Conservation (phyloP, 1,140 invertebrate species). For the Listronotus oregonensis region DNA sequence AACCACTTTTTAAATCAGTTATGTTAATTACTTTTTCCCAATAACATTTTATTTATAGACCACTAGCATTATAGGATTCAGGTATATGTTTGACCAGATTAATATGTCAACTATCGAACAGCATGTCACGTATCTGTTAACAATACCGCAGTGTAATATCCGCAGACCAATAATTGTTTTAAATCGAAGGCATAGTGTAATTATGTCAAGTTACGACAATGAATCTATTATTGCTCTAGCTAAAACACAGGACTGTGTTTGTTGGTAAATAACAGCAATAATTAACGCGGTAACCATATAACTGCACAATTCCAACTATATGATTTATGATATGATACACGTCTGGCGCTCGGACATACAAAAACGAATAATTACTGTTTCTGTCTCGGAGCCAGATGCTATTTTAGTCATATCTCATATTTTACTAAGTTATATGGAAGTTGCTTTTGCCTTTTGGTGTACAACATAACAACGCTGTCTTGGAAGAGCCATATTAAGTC, state of each 20-base stretch:
- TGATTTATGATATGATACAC: slow-evolving; percentile 24
- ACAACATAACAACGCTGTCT: too few species aligned
- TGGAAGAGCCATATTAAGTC: too few species aligned
- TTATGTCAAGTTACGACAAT: slow-evolving; percentile 17
- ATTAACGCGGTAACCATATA: slow-evolving; percentile 21
- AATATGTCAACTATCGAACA: background rate
- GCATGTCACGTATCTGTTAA: slow-evolving; percentile 6
- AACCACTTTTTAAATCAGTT: too few species aligned
- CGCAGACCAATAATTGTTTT: background rate
- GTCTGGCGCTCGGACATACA: slow-evolving; percentile 11
- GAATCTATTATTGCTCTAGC: slow-evolving; percentile 21
- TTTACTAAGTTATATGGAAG: slow-evolving; percentile 18
- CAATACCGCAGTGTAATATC: background rate
- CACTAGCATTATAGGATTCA: too few species aligned
- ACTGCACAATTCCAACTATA: slow-evolving; percentile 11
- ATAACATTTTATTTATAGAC: too few species aligned
- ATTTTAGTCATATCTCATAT: slow-evolving; percentile 9
- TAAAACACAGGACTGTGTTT: slow-evolving; percentile 25
- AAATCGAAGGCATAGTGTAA: slow-evolving; percentile 10
- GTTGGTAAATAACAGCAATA: slow-evolving; percentile 31
- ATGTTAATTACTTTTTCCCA: too few species aligned
- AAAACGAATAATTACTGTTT: slow-evolving; percentile 26
- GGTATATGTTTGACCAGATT: too few species aligned
- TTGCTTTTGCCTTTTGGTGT: too few species aligned
- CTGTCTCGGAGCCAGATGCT: slow-evolving; percentile 26